phyloP scores from a whole-genome alignment of 2,888 invertebrate species.

The Hemicrepidius hirtus region DNA sequence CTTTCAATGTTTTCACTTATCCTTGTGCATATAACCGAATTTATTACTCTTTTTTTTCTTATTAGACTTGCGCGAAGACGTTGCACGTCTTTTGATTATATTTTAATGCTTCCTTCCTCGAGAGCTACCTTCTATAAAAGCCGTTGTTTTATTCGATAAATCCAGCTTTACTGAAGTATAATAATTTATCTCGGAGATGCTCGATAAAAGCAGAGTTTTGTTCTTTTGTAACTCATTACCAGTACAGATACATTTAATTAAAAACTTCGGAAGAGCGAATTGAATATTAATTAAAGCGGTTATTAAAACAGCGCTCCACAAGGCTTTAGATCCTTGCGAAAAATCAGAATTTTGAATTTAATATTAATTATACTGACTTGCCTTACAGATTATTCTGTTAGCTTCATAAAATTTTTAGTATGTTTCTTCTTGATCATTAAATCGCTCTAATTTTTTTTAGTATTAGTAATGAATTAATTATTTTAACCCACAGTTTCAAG shows the following conservation, averaged over 20 bases:
- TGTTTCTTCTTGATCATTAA: background rate
- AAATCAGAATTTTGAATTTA: slow-evolving; percentile 33
- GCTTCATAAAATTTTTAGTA: background rate
- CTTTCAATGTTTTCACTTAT: slow-evolving; percentile 24
- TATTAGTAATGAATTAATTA: too few species aligned
- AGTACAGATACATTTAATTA: slow-evolving; percentile 63
- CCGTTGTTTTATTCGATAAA: slow-evolving; percentile 31
- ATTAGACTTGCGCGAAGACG: background rate
- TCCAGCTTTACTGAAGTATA: slow-evolving; percentile 25
- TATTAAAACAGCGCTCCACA: slow-evolving; percentile 52
- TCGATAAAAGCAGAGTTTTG: slow-evolving; percentile 45
- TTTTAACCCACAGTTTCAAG: too few species aligned
- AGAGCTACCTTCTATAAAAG: slow-evolving; percentile 19
- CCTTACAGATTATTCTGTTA: background rate
- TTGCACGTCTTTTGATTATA: slow-evolving; percentile 23
- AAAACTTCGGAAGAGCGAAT: slow-evolving; percentile 60
- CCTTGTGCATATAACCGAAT: slow-evolving; percentile 7
- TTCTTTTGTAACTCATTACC: slow-evolving; percentile 58
- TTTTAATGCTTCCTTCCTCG: slow-evolving; percentile 21
- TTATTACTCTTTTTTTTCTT: background rate
- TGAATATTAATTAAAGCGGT: slow-evolving; percentile 64
- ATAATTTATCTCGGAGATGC: slow-evolving; percentile 39
- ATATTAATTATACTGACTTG: slow-evolving; percentile 32
- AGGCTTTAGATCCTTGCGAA: slow-evolving; percentile 41
- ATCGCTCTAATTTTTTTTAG: too few species aligned